Conservation (phyloP, 2,888 invertebrate species). For the Aelia acuminata region DNA sequence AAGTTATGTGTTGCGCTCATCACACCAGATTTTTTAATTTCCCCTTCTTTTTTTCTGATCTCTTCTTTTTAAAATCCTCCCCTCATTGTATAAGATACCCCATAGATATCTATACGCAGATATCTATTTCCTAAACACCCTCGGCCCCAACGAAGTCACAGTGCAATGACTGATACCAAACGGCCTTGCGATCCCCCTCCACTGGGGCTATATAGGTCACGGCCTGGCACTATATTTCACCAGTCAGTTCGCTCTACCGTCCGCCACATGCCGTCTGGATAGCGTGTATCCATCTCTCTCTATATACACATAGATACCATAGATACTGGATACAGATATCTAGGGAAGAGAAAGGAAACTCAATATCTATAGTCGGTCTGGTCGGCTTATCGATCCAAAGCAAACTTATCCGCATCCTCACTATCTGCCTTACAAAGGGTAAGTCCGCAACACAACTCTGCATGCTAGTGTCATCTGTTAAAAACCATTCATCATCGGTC, state of each 20-base stretch:
- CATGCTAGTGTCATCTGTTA: not conserved
- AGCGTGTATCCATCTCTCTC: not conserved
- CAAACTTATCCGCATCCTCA: not conserved
- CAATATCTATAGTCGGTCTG: too few species aligned
- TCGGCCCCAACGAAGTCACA: not conserved
- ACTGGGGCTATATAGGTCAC: slow-evolving; percentile 18
- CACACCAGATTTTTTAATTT: too few species aligned
- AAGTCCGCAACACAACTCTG: slow-evolving; percentile 2
- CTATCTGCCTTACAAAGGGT: not conserved
- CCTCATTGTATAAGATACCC: too few species aligned
- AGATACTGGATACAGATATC: too few species aligned
- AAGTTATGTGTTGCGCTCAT: too few species aligned
- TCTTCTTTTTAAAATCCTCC: too few species aligned
- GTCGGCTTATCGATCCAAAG: not conserved
- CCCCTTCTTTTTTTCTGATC: too few species aligned
- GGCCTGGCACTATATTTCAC: slow-evolving; percentile 30
- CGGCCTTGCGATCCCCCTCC: not conserved
- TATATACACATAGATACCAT: too few species aligned
- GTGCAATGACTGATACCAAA: not conserved
- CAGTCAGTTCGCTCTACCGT: slow-evolving; percentile 44
- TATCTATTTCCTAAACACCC: not conserved
- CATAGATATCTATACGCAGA: too few species aligned
- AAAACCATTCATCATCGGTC: too few species aligned
- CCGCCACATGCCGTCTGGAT: not conserved
- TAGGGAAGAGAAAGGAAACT: too few species aligned